Evolutionary conservation across 2,888 invertebrate genomes (phyloP).

Genomic region (Agonopterix alstromeriana): DNA sequence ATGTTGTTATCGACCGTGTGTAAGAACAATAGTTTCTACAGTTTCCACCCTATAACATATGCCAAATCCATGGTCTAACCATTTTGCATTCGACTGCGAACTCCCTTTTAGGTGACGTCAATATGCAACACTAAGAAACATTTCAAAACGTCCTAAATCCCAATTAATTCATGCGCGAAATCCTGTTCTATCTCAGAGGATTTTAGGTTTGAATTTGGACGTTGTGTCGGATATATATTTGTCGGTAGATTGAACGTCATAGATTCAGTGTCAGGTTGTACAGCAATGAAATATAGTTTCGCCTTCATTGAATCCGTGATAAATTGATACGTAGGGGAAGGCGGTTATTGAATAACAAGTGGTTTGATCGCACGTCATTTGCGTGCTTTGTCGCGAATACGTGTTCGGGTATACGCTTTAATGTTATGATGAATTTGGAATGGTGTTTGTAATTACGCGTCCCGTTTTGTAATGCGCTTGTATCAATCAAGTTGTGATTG

Average conservation of each 20-base stretch:
- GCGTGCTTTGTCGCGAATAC: conserved; percentile 28
- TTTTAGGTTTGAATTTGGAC: conserved; percentile 7
- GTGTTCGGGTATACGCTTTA: conserved; percentile 9
- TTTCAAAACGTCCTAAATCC: conserved; percentile 24
- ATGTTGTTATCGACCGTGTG: conserved; percentile 26
- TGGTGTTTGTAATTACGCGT: conserved; percentile 35
- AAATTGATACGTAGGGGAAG: conserved; percentile 68
- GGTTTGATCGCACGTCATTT: conserved; percentile 48
- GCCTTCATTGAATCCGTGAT: conserved; percentile 74
- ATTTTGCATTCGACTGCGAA: conserved; percentile 70
- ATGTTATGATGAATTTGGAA: conserved; percentile 29
- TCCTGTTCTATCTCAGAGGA: neutral
- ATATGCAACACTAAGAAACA: conserved; percentile 50
- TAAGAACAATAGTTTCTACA: conserved; percentile 53
- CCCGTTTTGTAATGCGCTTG: conserved; percentile 22
- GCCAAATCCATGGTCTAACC: conserved; percentile 74
- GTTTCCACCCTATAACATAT: conserved; percentile 71
- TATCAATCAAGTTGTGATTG: conserved; percentile 23
- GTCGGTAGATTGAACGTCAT: conserved; percentile 22
- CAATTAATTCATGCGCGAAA: conserved; percentile 4
- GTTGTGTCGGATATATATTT: too few relatives aligned
- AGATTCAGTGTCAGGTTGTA: conserved; percentile 57
- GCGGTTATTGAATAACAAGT: conserved; percentile 73
- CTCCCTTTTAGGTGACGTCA: conserved; percentile 74
- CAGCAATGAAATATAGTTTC: conserved; percentile 70